phyloP scores from a whole-genome alignment of 2,888 invertebrate genomes.

The Thysanoteuthis rhombus region DNA sequence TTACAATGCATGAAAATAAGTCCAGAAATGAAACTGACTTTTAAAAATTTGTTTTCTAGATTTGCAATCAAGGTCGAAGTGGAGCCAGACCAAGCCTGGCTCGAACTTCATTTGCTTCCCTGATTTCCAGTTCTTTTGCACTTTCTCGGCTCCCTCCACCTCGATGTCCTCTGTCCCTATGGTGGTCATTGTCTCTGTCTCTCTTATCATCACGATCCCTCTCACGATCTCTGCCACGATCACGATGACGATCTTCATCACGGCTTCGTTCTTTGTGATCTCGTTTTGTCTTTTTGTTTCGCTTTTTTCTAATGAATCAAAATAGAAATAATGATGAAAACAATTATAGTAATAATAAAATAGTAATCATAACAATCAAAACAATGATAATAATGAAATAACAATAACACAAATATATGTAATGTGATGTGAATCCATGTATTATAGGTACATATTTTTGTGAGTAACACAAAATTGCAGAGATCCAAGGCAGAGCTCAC shows the following conservation, averaged over 20 bases:
- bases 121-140: constrained; percentile 67
- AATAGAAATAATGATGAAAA: background rate
- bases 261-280: constrained; percentile 36
- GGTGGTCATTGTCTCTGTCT: constrained; percentile 46
- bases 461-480: too few relatives aligned
- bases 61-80: constrained; percentile 48
- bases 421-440: too few relatives aligned
- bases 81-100: constrained; percentile 71
- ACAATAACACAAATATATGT: too few relatives aligned
- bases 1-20: background rate
- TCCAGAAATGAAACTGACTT: background rate
- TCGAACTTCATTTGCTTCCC: constrained; percentile 70
- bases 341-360: background rate
- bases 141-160: background rate
- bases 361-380: too few relatives aligned
- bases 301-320: constrained; percentile 32
- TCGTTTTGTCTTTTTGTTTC: constrained; percentile 41
- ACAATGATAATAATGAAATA: too few relatives aligned
- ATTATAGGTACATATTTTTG: too few relatives aligned
- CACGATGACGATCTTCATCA: constrained; percentile 37
- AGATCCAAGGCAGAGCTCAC: too few relatives aligned
- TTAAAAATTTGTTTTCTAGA: background rate
- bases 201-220: constrained; percentile 40
- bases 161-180: constrained; percentile 45
- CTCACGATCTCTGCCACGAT: constrained; percentile 38